These are phyloP conservation scores for Astyanax mexicanus DNA, from an alignment of 2,797 vertebrate genomes.

Conservation along the genomic window DNA sequence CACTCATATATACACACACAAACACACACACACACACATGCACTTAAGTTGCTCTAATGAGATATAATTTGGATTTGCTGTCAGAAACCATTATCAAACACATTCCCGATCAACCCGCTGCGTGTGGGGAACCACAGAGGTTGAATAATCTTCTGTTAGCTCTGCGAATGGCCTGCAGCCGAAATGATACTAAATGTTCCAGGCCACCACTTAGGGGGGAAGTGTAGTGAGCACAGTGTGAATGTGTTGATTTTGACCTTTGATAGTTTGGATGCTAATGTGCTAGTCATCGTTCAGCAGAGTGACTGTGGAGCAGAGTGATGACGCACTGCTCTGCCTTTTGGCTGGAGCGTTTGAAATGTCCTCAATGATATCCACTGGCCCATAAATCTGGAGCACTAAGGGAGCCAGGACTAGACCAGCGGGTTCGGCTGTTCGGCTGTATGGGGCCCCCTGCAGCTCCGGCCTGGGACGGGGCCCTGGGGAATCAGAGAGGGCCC, in stretches of 20 bases:
- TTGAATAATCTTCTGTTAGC: not conserved
- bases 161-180: not conserved
- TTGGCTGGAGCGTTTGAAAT: not conserved
- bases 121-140: not conserved
- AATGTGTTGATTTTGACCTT: not conserved
- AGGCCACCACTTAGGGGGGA: not conserved
- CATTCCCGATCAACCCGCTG: conserved; percentile 24
- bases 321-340: conserved; percentile 6
- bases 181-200: not conserved
- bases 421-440: conserved; percentile 31
- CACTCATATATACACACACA: not conserved
- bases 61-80: conserved; percentile 43
- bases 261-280: not conserved
- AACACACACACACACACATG: not conserved
- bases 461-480: conserved; percentile 16
- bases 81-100: conserved; percentile 40
- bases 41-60: conserved; percentile 39
- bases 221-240: not conserved
- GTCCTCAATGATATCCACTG: conserved; percentile 11
- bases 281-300: not conserved
- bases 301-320: not conserved
- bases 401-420: conserved; percentile 11
- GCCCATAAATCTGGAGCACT: conserved; percentile 24
- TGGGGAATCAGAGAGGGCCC: conserved; percentile 30
- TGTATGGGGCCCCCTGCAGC: conserved; percentile 7